Conservation (phyloP, 2,888 invertebrate genomes). For the Synanthedon tipuliformis region DNA sequence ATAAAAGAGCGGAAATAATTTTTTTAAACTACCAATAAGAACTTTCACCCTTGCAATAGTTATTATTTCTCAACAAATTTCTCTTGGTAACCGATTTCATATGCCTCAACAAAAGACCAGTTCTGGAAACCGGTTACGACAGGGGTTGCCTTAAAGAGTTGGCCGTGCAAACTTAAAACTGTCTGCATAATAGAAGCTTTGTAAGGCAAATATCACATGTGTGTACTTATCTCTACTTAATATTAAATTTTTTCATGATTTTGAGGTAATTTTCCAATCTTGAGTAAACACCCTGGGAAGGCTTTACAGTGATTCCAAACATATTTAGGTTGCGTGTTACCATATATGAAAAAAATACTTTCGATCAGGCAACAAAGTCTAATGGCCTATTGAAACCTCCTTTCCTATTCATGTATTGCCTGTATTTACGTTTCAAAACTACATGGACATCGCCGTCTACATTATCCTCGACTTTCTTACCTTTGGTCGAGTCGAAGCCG, state of each 20-base stretch:
- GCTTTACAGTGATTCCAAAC: neutral
- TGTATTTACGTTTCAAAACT: slow-evolving; percentile 94
- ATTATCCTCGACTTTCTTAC: slow-evolving; percentile 94
- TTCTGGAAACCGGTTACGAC: too few species aligned
- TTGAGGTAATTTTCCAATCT: neutral
- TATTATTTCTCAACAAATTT: too few species aligned
- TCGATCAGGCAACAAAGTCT: slow-evolving; percentile 88
- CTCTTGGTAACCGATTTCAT: too few species aligned
- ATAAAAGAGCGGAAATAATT: too few species aligned
- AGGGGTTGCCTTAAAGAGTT: too few species aligned
- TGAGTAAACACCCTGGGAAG: neutral
- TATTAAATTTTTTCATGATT: neutral
- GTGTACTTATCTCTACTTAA: neutral
- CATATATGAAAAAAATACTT: slow-evolving; percentile 9
- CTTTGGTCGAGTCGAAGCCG: slow-evolving; percentile 95
- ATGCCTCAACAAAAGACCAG: too few species aligned
- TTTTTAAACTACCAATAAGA: too few species aligned
- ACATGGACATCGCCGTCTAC: slow-evolving; percentile 96
- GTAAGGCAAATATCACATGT: neutral
- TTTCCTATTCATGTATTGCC: slow-evolving; percentile 99
- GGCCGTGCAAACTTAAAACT: too few species aligned
- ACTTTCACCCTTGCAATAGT: too few species aligned
- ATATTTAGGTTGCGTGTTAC: slow-evolving; percentile 6
- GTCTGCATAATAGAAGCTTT: neutral
- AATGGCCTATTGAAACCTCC: slow-evolving; percentile 98